phyloP scores from a whole-genome alignment of 1,140 invertebrate genomes.

The Aphis gossypii region DNA sequence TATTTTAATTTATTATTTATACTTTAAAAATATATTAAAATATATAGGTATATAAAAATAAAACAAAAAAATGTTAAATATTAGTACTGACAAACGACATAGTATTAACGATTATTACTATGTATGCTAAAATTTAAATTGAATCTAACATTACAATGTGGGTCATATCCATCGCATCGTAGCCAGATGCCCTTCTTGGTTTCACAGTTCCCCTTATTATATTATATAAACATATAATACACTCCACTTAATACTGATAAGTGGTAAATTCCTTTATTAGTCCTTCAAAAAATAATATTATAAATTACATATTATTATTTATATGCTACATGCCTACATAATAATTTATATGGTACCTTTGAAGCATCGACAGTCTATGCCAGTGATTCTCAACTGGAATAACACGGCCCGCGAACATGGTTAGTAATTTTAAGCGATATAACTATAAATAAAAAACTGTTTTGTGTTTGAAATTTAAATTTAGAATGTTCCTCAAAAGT shows the following conservation, averaged over 20 bases:
- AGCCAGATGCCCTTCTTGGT: neutral
- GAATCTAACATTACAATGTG: neutral
- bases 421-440: neutral
- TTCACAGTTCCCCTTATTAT: neutral
- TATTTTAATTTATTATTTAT: too few relatives aligned
- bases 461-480: too few relatives aligned
- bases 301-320: neutral
- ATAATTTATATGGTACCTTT: neutral
- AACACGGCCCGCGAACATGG: neutral
- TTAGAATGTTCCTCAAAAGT: too few relatives aligned
- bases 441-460: too few relatives aligned
- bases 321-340: neutral
- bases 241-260: neutral
- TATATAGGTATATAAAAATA: neutral
- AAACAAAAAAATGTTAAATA: neutral
- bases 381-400: neutral
- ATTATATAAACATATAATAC: slow-evolving; percentile 4
- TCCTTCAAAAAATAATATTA: neutral
- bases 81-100: neutral
- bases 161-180: neutral
- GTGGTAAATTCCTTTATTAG: neutral
- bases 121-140: neutral
- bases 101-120: neutral
- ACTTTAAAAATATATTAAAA: too few relatives aligned
- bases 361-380: neutral